Conservation (phyloP, 2,888 invertebrate species). For the Nebria brevicollis region DNA sequence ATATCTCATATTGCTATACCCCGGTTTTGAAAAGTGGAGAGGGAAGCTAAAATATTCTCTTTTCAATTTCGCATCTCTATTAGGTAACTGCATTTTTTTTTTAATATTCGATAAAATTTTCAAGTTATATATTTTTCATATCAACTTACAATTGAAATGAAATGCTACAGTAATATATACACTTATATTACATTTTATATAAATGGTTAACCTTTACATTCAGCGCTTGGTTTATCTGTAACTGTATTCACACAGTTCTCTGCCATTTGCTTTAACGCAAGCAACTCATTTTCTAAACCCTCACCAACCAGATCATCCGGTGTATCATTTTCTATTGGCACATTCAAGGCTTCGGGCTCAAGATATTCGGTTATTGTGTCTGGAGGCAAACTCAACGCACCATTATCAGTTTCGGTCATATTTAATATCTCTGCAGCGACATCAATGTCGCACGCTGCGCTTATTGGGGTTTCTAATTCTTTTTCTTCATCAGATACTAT, state of each 20-base stretch:
- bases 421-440: conserved; percentile 9
- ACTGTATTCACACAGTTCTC: conserved; percentile 32
- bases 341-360: background rate
- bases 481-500: background rate
- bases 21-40: no score
- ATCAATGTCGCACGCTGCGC: conserved; percentile 20
- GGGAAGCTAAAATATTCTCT: no score
- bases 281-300: conserved; percentile 34
- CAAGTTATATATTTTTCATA: conserved; percentile 6
- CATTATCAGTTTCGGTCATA: conserved; percentile 19
- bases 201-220: conserved; percentile 32
- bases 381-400: conserved; percentile 27
- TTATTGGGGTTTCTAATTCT: background rate
- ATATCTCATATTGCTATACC: no score
- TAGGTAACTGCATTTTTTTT: conserved; percentile 5
- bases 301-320: conserved; percentile 10
- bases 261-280: conserved; percentile 36
- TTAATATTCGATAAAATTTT: background rate
- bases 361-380: background rate
- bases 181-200: background rate
- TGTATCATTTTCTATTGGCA: background rate
- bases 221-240: conserved; percentile 32
- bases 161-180: background rate
- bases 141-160: conserved; percentile 2
- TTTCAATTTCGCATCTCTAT: no score